Conservation (phyloP, 92 coral and sea anemone genomes). For the Paramuricea clavata region DNA sequence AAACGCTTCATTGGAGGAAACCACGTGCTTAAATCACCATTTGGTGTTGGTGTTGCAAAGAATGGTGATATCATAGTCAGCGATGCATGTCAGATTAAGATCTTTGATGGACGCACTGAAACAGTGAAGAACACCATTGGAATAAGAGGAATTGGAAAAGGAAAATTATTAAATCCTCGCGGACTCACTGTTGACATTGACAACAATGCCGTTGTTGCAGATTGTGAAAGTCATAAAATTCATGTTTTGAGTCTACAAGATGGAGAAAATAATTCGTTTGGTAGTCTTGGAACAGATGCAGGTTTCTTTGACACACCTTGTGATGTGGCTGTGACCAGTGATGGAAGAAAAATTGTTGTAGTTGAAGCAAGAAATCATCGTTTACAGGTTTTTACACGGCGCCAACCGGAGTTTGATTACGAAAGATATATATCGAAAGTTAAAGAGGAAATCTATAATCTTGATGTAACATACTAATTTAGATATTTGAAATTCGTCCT, state of each 20-base stretch:
- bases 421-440: neutral
- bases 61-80: slow-evolving; percentile 84
- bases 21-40: slow-evolving; percentile 82
- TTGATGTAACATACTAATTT: too few relatives aligned
- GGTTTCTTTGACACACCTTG: slow-evolving; percentile 93
- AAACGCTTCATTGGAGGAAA: slow-evolving; percentile 88
- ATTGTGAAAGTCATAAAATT: slow-evolving; percentile 86
- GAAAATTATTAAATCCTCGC: slow-evolving; percentile 77
- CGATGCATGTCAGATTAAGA: slow-evolving; percentile 80
- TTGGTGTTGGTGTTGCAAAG: slow-evolving; percentile 83
- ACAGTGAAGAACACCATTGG: slow-evolving; percentile 75
- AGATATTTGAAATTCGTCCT: too few relatives aligned
- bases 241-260: slow-evolving; percentile 83
- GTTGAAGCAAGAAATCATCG: slow-evolving; percentile 90
- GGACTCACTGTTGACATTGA: slow-evolving; percentile 81
- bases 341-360: slow-evolving; percentile 88
- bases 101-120: slow-evolving; percentile 75
- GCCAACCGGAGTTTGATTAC: neutral
- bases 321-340: slow-evolving; percentile 85
- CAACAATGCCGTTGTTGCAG: slow-evolving; percentile 84
- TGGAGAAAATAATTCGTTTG: slow-evolving; percentile 76
- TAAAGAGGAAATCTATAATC: neutral
- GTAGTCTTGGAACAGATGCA: slow-evolving; percentile 89
- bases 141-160: slow-evolving; percentile 83
- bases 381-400: slow-evolving; percentile 71